phyloP scores from a whole-genome alignment of 92 coral and sea anemone genomes.

The Palythoa grandiflora region DNA sequence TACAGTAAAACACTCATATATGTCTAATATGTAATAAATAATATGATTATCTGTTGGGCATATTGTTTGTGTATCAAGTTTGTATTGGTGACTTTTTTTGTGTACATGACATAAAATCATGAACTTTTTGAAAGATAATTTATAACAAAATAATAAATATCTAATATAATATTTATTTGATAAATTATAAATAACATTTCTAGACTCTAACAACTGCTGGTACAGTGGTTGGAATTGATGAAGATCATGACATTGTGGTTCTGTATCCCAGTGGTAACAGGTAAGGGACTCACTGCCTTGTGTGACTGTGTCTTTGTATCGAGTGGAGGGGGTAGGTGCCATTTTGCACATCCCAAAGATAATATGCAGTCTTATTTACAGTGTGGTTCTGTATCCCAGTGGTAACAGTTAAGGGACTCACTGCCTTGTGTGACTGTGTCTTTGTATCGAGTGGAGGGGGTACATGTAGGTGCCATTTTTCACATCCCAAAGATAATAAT shows the following conservation, averaged over 20 bases:
- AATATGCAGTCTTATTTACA: conserved; percentile 44
- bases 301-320: background rate
- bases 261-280: conserved; percentile 95
- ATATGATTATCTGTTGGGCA: no score
- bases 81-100: no score
- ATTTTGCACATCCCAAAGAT: background rate
- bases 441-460: background rate
- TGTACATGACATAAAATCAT: no score
- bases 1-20: no score
- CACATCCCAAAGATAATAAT: no score
- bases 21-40: no score
- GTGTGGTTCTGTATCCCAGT: conserved; percentile 93
- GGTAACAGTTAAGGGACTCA: conserved; percentile 75
- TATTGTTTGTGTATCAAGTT: no score
- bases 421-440: background rate
- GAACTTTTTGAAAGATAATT: no score
- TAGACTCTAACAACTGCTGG: conserved; percentile 97
- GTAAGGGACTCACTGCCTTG: conserved; percentile 16
- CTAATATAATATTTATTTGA: background rate
- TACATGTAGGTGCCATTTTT: background rate
- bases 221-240: conserved; percentile 98
- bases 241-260: conserved; percentile 98
- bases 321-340: background rate
- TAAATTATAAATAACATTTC: background rate
- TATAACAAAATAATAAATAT: no score